Evolutionary conservation across 2,797 vertebrate species (phyloP), one percentile per base, ranked within the genome.

Genomic region (Tragelaphus eurycerus): DNA sequence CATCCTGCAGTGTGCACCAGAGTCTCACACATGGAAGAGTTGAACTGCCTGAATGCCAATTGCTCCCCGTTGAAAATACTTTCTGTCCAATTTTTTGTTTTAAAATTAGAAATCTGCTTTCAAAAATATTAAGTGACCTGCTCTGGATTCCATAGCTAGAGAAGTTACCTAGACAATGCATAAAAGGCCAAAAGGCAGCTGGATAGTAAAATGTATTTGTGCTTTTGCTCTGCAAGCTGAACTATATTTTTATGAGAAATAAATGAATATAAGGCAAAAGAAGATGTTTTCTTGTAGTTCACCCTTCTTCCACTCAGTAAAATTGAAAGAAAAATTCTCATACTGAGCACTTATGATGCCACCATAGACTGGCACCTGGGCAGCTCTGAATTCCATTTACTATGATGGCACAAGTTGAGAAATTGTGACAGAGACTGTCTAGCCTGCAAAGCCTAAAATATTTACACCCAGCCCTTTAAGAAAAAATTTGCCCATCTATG

Each of bases 181-280:
- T 60, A 2, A 7, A 29, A 67, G 23, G 60, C 15, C 64, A 93
- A 88, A 71, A 17, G 8, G 19, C 4, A 71, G 14, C 19, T 67
- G 27, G 27, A 3, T 74, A 0, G 17, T 27, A 93, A 87, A 88
- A 67, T 34, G 27, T 71, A 59, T 86, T 64, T 78, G 14, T 25
- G 5, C 27, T 81, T 29, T 81, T 25, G 12, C 34, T 93, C 52
- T 23, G 25, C 31, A 78, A 11, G 25, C 19, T 25, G 12, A 46
- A 71, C 15, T 76, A 27, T n/a, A 81, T 57, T 92, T 85, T 92
- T 92, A 82, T 78, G 52, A 96, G 67, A 95, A 92, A 71, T 85
- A 14, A 90, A 93, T 84, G 11, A 78, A 34, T 27, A 54, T 6
- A 79, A 67, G 55, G 7, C 13, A 43, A 94, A 95, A 82, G 15